Conservation (phyloP, 2,888 invertebrate genomes). For the Dendrolimus houi region DNA sequence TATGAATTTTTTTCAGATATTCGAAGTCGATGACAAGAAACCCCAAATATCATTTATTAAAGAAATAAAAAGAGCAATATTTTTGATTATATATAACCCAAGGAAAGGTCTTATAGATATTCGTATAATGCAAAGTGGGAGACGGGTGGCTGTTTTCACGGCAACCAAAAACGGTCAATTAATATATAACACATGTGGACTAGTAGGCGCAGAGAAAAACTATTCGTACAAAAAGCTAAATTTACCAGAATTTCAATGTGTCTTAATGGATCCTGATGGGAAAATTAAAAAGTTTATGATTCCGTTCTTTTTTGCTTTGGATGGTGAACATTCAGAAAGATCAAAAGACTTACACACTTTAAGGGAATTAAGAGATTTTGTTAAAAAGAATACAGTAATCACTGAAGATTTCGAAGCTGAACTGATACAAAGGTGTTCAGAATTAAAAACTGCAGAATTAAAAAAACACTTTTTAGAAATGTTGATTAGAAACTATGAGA, state of each 20-base stretch:
- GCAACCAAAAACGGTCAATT: constrained; percentile 90
- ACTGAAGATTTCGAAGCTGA: constrained; percentile 69
- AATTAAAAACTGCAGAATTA: constrained; percentile 83
- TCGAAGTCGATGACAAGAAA: constrained; percentile 59
- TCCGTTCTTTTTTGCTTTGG: constrained; percentile 94
- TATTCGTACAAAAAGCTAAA: constrained; percentile 75
- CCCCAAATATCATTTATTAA: constrained; percentile 56
- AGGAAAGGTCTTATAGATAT: constrained; percentile 95
- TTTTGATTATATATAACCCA: constrained; percentile 95
- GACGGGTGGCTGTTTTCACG: constrained; percentile 92
- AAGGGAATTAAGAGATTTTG: constrained; percentile 81
- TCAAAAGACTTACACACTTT: constrained; percentile 92
- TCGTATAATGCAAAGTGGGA: constrained; percentile 93
- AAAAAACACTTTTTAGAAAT: constrained; percentile 83
- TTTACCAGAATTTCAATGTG: constrained; percentile 81
- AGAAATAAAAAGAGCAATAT: constrained; percentile 81
- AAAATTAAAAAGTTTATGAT: constrained; percentile 88
- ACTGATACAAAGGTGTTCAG: constrained; percentile 73
- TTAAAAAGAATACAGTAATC: constrained; percentile 75
- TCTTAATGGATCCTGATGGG: constrained; percentile 90
- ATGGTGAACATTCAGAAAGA: constrained; percentile 90
- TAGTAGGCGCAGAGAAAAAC: constrained; percentile 82
- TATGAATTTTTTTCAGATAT: constrained; percentile 41
- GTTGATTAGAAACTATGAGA: constrained; percentile 79
- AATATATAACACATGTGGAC: constrained; percentile 86